Conservation (phyloP, 2,113 vertebrate genomes). For the Potamarius usumacintae region DNA sequence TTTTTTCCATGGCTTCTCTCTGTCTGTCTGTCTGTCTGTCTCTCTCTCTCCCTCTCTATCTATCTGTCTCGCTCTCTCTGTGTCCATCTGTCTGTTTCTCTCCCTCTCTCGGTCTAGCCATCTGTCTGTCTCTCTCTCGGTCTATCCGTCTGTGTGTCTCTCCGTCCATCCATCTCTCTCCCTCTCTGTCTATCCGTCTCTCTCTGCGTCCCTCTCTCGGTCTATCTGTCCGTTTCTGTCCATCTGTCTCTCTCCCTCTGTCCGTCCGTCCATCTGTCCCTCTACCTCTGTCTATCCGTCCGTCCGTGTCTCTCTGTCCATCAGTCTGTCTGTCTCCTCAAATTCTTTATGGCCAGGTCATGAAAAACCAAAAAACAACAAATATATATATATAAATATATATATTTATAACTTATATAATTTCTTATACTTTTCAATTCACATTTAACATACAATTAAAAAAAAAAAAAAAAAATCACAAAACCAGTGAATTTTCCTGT, state of each 20-base stretch:
- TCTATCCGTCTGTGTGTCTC: conserved; percentile 26
- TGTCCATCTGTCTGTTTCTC: neutral
- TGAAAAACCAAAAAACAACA: conserved; percentile 50
- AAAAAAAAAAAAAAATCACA: conserved; percentile 46
- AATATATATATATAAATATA: conserved; percentile 26
- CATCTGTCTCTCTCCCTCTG: neutral
- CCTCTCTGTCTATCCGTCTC: neutral
- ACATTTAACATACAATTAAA: conserved; percentile 69
- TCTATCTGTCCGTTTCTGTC: neutral
- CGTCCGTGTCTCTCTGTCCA: conserved; percentile 51
- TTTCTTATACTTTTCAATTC: conserved; percentile 64
- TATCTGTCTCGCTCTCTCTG: conserved; percentile 52
- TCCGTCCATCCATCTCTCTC: neutral
- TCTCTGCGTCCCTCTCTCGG: conserved; percentile 48
- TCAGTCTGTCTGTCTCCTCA: conserved; percentile 44
- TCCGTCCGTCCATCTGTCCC: too few species aligned
- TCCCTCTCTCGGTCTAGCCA: too few species aligned
- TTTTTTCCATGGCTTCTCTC: conserved; percentile 49
- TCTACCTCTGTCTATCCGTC: too few species aligned
- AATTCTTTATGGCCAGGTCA: conserved; percentile 72
- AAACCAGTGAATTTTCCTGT: conserved; percentile 58
- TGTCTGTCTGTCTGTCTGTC: neutral
- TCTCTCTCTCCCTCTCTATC: too few species aligned
- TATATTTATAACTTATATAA: conserved; percentile 33
- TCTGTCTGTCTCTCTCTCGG: too few species aligned